phyloP scores from a whole-genome alignment of 2,797 vertebrate genomes.

The Zalophus californianus region DNA sequence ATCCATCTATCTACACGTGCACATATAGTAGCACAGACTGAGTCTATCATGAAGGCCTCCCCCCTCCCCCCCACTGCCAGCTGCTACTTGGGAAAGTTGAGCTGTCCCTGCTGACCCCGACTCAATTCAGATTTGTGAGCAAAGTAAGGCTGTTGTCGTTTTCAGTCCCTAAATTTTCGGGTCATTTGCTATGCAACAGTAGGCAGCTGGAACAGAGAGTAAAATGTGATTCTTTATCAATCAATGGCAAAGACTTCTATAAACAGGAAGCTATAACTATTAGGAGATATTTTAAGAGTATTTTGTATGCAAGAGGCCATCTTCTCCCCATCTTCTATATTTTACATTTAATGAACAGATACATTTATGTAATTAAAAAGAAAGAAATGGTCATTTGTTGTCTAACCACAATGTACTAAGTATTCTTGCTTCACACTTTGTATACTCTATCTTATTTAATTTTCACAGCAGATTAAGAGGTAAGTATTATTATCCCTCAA shows the following conservation, averaged over 20 bases:
- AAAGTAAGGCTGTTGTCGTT: not conserved
- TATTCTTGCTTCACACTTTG: not conserved
- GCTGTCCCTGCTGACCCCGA: not conserved
- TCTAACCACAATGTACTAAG: not conserved
- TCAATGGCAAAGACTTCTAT: not conserved
- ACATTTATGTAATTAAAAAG: not conserved
- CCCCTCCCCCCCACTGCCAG: rapidly evolving
- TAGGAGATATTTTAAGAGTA: not conserved
- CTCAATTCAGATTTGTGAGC: not conserved
- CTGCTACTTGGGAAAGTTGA: not conserved
- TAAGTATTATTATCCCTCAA: not conserved
- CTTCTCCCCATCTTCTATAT: not conserved
- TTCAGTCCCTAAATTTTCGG: not conserved
- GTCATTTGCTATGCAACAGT: not conserved
- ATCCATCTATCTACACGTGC: not conserved
- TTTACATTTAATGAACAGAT: not conserved
- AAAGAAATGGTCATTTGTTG: not conserved
- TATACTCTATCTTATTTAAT: constrained; percentile 7
- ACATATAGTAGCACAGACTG: not conserved
- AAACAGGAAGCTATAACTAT: not conserved
- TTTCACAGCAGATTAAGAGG: not conserved
- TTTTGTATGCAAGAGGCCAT: not conserved
- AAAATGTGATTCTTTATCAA: not conserved
- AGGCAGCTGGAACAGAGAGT: not conserved
- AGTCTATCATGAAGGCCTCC: not conserved